phyloP scores from a whole-genome alignment of 2,888 invertebrate species.

The Platycheirus rosarum region DNA sequence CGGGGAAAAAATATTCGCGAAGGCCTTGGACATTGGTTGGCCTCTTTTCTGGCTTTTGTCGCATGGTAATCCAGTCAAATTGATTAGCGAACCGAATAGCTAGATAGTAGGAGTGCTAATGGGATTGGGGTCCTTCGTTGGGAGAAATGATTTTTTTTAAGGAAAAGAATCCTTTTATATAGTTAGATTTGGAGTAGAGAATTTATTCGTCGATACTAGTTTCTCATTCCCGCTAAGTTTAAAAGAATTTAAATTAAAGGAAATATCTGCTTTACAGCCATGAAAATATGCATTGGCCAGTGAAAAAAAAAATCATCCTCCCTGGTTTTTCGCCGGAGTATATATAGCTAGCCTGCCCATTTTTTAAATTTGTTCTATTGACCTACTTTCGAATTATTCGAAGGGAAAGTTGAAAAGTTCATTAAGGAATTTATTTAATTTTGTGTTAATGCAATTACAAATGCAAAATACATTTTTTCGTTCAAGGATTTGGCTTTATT shows the following conservation, averaged over 20 bases:
- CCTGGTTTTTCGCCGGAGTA: too few species aligned
- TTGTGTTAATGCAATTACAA: too few species aligned
- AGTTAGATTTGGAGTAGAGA: slow-evolving; percentile 2
- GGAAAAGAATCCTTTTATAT: slow-evolving; percentile 50
- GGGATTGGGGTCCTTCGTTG: slow-evolving; percentile 66
- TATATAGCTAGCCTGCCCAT: too few species aligned
- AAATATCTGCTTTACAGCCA: slow-evolving; percentile 34
- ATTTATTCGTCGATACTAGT: slow-evolving; percentile 36
- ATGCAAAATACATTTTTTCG: too few species aligned
- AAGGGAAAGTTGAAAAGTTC: neutral
- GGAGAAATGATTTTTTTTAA: slow-evolving; percentile 43
- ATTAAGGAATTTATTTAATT: too few species aligned
- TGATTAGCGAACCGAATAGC: slow-evolving; percentile 46
- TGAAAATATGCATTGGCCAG: too few species aligned
- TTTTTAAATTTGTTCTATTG: too few species aligned
- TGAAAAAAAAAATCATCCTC: neutral
- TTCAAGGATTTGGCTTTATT: too few species aligned
- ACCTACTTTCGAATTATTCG: slow-evolving; percentile 14
- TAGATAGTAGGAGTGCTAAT: slow-evolving; percentile 64
- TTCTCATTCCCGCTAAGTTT: slow-evolving; percentile 50
- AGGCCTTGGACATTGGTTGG: neutral
- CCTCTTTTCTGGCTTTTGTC: slow-evolving; percentile 25
- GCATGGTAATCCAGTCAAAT: slow-evolving; percentile 64
- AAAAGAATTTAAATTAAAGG: slow-evolving; percentile 43
- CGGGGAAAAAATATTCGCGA: slow-evolving; percentile 29